Percentiles rank a stretch among this genome's conserved stretches.
Conservation (phyloP, 2,888 invertebrate genomes). For the Venusia cambrica region DNA sequence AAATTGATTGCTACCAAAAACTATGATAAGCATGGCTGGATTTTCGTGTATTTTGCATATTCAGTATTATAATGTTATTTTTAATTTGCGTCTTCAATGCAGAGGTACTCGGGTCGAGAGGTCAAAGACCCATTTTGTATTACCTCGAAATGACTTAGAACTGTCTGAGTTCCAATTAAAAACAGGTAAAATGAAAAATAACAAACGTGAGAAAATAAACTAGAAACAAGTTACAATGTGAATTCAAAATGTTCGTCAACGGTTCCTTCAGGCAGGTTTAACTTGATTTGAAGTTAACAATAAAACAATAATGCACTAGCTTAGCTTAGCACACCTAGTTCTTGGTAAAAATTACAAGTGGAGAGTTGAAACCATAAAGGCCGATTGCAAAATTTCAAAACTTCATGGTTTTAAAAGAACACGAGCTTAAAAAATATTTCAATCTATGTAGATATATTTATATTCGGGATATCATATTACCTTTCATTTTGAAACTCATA, state of each 20-base stretch:
- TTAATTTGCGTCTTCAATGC: constrained; percentile 28
- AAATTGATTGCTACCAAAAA: too few species aligned
- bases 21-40: too few species aligned
- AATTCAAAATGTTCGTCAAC: constrained; percentile 24
- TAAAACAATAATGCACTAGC: too few species aligned
- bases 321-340: too few species aligned
- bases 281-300: constrained; percentile 19
- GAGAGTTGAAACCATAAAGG: too few species aligned
- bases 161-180: constrained; percentile 25
- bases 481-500: too few species aligned
- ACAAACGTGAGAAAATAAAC: constrained; percentile 25
- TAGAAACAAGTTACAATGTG: constrained; percentile 26
- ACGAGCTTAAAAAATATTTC: too few species aligned
- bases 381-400: too few species aligned
- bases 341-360: constrained; percentile 6
- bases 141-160: constrained; percentile 22
- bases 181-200: constrained; percentile 17
- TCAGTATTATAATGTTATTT: constrained; percentile 22
- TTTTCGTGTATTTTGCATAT: constrained; percentile 7
- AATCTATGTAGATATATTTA: too few species aligned
- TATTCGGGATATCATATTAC: too few species aligned
- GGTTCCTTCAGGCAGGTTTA: constrained; percentile 16
- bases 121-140: constrained; percentile 31
- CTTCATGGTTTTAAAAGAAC: too few species aligned
- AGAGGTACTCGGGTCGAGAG: constrained; percentile 23